Percentiles rank a stretch among this genome's conserved stretches.
Evolutionary conservation across 2,113 vertebrate genomes (phyloP).

Genomic region (Setophaga kirtlandii): DNA sequence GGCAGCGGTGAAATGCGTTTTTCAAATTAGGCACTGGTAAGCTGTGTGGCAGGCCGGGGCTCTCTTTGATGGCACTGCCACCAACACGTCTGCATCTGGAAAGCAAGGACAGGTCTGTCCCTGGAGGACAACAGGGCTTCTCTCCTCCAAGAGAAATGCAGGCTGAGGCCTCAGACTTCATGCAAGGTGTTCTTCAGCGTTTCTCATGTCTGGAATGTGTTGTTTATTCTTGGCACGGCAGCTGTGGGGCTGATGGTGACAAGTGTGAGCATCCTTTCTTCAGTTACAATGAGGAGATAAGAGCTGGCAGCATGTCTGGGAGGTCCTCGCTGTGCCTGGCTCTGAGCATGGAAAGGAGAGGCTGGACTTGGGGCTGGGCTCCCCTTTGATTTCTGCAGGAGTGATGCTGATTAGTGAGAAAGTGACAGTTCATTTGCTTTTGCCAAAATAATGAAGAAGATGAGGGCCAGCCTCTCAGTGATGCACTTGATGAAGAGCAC

Average conservation of each 20-base stretch:
- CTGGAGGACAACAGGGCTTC: neutral
- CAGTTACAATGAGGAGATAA: neutral
- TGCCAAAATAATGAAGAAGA: constrained; percentile 31
- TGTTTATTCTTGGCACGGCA: neutral
- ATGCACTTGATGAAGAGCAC: constrained; percentile 15
- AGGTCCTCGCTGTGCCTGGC: neutral
- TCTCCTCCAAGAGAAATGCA: neutral
- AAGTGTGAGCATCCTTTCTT: neutral
- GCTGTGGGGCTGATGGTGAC: neutral
- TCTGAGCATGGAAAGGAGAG: neutral
- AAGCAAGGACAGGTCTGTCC: neutral
- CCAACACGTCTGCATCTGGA: neutral
- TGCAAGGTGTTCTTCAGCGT: neutral
- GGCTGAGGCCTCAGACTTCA: neutral
- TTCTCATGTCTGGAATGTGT: neutral
- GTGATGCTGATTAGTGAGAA: neutral
- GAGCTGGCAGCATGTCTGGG: fast-evolving
- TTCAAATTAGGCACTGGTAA: constrained; percentile 45
- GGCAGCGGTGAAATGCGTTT: constrained; percentile 47
- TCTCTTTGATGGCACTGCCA: neutral
- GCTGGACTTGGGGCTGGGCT: neutral
- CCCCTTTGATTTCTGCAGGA: neutral
- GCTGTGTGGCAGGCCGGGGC: neutral
- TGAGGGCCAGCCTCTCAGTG: neutral
- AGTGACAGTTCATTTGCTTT: neutral